Base-by-base conservation (phyloP, 2,888 invertebrate genomes). In the Sarcophaga caerulescens region DNA sequence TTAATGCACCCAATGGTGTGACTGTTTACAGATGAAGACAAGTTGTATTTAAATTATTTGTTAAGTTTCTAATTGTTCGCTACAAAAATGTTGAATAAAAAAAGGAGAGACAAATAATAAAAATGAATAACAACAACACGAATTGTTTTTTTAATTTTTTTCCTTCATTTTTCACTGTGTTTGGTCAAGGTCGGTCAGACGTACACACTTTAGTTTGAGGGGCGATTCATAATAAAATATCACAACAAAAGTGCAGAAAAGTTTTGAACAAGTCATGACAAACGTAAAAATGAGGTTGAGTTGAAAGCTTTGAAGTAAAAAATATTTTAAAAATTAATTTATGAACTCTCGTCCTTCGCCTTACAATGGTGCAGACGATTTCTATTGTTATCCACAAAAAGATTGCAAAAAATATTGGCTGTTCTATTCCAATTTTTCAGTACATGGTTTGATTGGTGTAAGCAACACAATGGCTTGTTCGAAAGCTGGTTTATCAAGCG, bases 21-120 rank as follows among this genome's bases (percentile, higher is more conserved):
- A 52, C 35, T 66, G 66, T 3, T 47, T 59, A 17, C 3, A 71
- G 4, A 71, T 62, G 47, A 74, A 73, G 19, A 63, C 71, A 78
- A 68, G 73, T 78, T 68, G 66, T 73, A 73, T 78, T 78, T 83
- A 74, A 62, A 78, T 83, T 68, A 63, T 83, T 78, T 83, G 68
- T 59, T 68, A 44, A 63, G 63, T 74, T 35, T 73, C 69, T 79
- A 80, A 83, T 83, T 70, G 73, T 47, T 60, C 17, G 63, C 44
- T 60, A 74, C 35, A 73, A 44, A 84, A 71, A 59, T 62, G 17
- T 35, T 66, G 8, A 52, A 60, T 23, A 23, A 35, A 62, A 71
- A 65, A 21, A 23, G 12, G 10, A 62, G 35, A 35, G 35, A 35
- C 19, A 1, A 35, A 44, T 12, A 23, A 60, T 47, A n/a, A n/a